Percentiles rank a stretch among this genome's conserved stretches.
These are phyloP conservation scores for Watsonalla cultraria DNA, from an alignment of 2,888 invertebrate genomes.

Conservation along the genomic window DNA sequence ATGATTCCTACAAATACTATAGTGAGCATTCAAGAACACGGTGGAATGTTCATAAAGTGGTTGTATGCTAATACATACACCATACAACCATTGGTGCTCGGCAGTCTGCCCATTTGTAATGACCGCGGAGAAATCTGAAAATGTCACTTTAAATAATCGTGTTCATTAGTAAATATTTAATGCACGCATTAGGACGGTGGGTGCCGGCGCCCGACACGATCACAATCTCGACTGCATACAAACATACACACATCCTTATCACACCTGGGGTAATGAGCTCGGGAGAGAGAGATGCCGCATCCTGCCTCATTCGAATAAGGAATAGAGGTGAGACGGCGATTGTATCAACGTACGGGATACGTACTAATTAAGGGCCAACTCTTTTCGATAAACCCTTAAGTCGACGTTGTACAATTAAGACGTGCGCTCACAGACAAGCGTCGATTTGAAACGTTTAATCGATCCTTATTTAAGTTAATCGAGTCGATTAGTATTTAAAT, in stretches of 20 bases:
- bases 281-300: constrained; percentile 33
- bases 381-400: constrained; percentile 37
- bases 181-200: constrained; percentile 72
- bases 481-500: constrained; percentile 61
- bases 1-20: no score
- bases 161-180: constrained; percentile 78
- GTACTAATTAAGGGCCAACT: constrained; percentile 67
- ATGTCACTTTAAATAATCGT: constrained; percentile 77
- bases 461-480: constrained; percentile 43
- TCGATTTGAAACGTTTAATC: constrained; percentile 51
- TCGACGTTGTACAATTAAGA: constrained; percentile 58
- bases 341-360: constrained; percentile 60
- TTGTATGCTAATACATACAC: constrained; percentile 32
- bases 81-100: constrained; percentile 19
- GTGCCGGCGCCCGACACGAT: constrained; percentile 71
- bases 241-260: constrained; percentile 45
- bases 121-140: constrained; percentile 63
- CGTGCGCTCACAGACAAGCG: constrained; percentile 51
- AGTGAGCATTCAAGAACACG: no score
- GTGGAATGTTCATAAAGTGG: constrained; percentile 24
- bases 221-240: constrained; percentile 46
- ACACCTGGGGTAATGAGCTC: constrained; percentile 9
- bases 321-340: constrained; percentile 65
- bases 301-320: constrained; percentile 41
- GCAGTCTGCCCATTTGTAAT: constrained; percentile 40